Base-by-base conservation (phyloP, 1,140 invertebrate genomes). In the Nylanderia fulva region DNA sequence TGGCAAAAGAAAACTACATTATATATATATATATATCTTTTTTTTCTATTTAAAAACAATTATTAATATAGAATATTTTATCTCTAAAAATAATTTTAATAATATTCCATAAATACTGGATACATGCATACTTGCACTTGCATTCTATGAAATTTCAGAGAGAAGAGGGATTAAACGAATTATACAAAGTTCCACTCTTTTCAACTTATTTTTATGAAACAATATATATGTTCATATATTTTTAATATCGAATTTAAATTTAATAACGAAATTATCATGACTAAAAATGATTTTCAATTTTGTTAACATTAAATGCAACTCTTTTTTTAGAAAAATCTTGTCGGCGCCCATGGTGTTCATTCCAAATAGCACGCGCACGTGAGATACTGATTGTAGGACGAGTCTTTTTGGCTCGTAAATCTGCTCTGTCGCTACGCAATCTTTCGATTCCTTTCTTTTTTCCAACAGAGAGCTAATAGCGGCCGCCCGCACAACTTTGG, bases 261-360 rank as follows among this genome's bases (percentile, higher is more conserved):
- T 42, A 66, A 68, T 36, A 56, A 54, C 56, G 21, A 36, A 33
- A 8, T 15, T 74, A 15, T 2, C 13, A 54, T 48, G 45, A 54
- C 6, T 33, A 54, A 71, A 5, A 52, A 15, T n/a, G 27, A 11
- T n/a, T 7, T 33, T 63, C 15, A 13, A 42, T 36, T 58, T 60
- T 5, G n/a, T 60, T 24, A 60, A 11, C 13, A 1, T 29, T 13
- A 33, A 21, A 2, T 52, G n/a, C 11, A 21, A 2, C 9, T n/a
- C n/a, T 64, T 61, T 58, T n/a, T 61, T 77, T 33, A 45, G n/a
- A 36, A 66, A 77, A 64, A 64, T 52, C 27, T 52, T 77, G 39
- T 77, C 60, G 60, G n/a, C 75, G 60, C 60, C 42, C n/a, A 77
- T 77, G 75, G 42, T 13, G 75, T n/a, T n/a, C n/a, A n/a, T 52